Evolutionary conservation across 2,888 invertebrate genomes (phyloP), one percentile per base, ranked within the genome.

Genomic region (Apantesis nais): DNA sequence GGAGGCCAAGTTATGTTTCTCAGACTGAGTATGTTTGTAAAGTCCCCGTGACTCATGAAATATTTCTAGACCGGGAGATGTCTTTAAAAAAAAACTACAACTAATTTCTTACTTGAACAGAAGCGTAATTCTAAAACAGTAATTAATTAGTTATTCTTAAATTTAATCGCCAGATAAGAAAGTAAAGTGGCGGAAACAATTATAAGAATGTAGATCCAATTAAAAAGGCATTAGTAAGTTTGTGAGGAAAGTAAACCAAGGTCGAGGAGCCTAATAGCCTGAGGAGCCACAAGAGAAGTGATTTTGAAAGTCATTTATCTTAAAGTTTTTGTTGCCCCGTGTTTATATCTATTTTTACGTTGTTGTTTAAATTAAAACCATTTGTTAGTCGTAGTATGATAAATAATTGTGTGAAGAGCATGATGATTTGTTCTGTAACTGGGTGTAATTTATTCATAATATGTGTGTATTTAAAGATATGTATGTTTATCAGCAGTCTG

Each of bases 221-320:
- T 78, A 78, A 76, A 78, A 78, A 73, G 34, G 70, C 63, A 74
- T 80, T 72, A 80, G 48, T 19, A 66, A 75, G 65, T 70, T 75
- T 72, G 52, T 68, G 31, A 44, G 73, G 64, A 68, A 67, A 52
- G 39, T 70, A 52, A 58, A 37, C 34, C 12, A 63, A 52, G 66
- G 31, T 61, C 3, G 16, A 65, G 55, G 25, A 52, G 34, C 29
- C 64, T 61, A 72, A 44, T 52, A 41, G 64, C 61, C 22, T 61
- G 29, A 12, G 14, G 63, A 41, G 67, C 58, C n/a, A 44, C 25
- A 74, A 69, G 67, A 22, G 9, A 61, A 66, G 74, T 25, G 22
- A 31, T 62, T 48, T 48, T 19, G n/a, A 64, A 64, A 44, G 41
- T 63, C 41, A 63, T 63, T 44, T 8, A 63, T 63, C 63, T 63